Conservation (phyloP, 2,113 vertebrate genomes). For the Sterrhoptilus dennistouni region DNA sequence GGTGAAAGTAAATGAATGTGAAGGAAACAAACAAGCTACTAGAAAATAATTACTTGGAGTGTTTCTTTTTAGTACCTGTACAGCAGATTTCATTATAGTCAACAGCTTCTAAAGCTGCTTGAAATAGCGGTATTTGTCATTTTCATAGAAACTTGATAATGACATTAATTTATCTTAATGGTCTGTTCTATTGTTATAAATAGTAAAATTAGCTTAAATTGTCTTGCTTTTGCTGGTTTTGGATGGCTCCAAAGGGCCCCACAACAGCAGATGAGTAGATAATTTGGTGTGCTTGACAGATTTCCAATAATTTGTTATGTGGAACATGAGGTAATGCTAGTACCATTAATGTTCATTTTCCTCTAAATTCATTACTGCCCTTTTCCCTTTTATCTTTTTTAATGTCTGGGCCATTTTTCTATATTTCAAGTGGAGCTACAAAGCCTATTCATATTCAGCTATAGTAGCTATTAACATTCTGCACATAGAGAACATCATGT, state of each 20-base stretch:
- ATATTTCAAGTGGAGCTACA: slow-evolving; percentile 91
- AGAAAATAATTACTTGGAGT: slow-evolving; percentile 99
- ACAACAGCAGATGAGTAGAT: slow-evolving; percentile 94
- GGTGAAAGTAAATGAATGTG: slow-evolving; percentile 99
- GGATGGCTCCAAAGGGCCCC: slow-evolving; percentile 94
- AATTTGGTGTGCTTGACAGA: slow-evolving; percentile 99
- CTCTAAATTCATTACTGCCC: slow-evolving; percentile 99
- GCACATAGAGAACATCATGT: slow-evolving; percentile 79
- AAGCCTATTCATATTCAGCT: slow-evolving; percentile 86
- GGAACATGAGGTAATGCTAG: slow-evolving; percentile 99
- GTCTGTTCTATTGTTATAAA: slow-evolving; percentile 99
- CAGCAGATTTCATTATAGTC: slow-evolving; percentile 99
- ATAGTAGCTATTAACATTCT: slow-evolving; percentile 86
- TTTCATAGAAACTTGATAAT: slow-evolving; percentile 99
- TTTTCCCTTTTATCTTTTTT: slow-evolving; percentile 99
- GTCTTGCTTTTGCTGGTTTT: slow-evolving; percentile 98
- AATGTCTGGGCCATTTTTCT: slow-evolving; percentile 93
- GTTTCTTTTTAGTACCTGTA: slow-evolving; percentile 99
- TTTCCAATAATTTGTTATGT: slow-evolving; percentile 99
- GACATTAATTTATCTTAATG: slow-evolving; percentile 99
- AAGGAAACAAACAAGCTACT: slow-evolving; percentile 99
- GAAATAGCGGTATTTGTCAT: slow-evolving; percentile 99
- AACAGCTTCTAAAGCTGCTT: slow-evolving; percentile 99
- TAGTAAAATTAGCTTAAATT: slow-evolving; percentile 99
- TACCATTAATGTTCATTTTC: slow-evolving; percentile 99